Base-by-base conservation (phyloP, 2,797 vertebrate species). In the Enteromius trimaculatus region DNA sequence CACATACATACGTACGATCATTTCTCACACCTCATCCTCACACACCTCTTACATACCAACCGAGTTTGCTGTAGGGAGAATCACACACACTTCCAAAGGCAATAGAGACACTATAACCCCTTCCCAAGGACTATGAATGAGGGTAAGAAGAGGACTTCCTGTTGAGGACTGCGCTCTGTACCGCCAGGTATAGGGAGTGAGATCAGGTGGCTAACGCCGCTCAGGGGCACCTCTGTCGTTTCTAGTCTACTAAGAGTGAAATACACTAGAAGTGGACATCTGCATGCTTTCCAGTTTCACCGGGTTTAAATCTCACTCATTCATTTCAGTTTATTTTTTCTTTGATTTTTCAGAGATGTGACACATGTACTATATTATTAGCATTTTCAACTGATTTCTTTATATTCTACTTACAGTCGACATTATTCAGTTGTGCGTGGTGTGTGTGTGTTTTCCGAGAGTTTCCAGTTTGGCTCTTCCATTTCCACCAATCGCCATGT, bases 201-300 rank as follows among this genome's bases (percentile, higher is more conserved):
- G 88, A 92, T 89, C 88, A 86, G 87, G 90, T 91, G 90, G 90
- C 90, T 90, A 29, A 87, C 90, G 91, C 90, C 92, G 91, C 91
- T 93, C 93, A 92, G 91, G 92, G 92, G 90, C 85, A 85, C 90
- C 86, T 91, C 89, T 90, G 80, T 87, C 65, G 89, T 89, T 92
- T 88, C 86, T 92, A 93, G 89, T 93, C 91, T 91, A 91, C 91
- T 91, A 92, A 88, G 93, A 94, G 93, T 95, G 95, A 92, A 92
- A 93, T 94, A 93, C 91, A 90, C 88, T 94, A 94, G 92, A 92
- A 93, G 91, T 93, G 91, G 91, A 93, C 91, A 92, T 94, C 91
- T 91, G 92, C 92, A 94, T 92, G 92, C 91, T 92, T 93, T 93
- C 89, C 80, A 87, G 62, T 82, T 83, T 86, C 86, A 82, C 65